These are phyloP conservation scores for Agrypnia vestita DNA, from an alignment of 1,140 invertebrate genomes.

Conservation along the genomic window DNA sequence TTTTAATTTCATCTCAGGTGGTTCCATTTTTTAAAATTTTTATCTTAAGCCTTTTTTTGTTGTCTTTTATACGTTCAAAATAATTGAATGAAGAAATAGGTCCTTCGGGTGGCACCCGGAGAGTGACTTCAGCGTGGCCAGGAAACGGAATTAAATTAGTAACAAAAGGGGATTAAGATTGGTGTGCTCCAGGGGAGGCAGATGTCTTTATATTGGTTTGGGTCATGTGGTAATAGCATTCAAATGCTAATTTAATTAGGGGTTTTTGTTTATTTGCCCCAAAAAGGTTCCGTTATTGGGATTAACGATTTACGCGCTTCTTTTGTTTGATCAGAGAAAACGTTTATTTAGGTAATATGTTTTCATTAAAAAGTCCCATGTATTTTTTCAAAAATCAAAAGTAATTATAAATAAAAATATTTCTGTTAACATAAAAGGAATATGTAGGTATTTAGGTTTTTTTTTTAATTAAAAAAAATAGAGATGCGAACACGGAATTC, in stretches of 20 bases:
- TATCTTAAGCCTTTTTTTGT: not conserved
- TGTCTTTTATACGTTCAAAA: slow-evolving; percentile 12
- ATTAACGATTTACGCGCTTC: not conserved
- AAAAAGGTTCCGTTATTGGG: slow-evolving; percentile 25
- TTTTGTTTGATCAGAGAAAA: not conserved
- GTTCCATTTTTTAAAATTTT: too few relatives aligned
- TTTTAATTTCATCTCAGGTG: too few relatives aligned
- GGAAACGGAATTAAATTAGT: slow-evolving; percentile 44
- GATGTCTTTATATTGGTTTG: slow-evolving; percentile 37
- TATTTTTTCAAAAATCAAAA: too few relatives aligned
- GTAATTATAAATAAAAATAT: too few relatives aligned
- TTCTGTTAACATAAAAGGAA: too few relatives aligned
- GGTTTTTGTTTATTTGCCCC: slow-evolving; percentile 17
- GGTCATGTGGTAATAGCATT: slow-evolving; percentile 38
- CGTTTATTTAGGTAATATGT: not conserved
- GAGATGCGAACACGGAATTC: too few relatives aligned
- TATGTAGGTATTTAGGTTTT: too few relatives aligned
- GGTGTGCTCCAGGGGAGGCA: slow-evolving; percentile 9
- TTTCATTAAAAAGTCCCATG: not conserved
- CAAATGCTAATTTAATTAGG: slow-evolving; percentile 33
- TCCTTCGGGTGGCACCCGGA: slow-evolving; percentile 2
- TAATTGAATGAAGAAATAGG: slow-evolving; percentile 25
- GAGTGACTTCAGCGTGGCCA: slow-evolving; percentile 43
- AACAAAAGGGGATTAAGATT: slow-evolving; percentile 51
- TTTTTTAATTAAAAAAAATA: too few relatives aligned